Conservation (phyloP, 2,888 invertebrate species). For the Andrena bicolor region DNA sequence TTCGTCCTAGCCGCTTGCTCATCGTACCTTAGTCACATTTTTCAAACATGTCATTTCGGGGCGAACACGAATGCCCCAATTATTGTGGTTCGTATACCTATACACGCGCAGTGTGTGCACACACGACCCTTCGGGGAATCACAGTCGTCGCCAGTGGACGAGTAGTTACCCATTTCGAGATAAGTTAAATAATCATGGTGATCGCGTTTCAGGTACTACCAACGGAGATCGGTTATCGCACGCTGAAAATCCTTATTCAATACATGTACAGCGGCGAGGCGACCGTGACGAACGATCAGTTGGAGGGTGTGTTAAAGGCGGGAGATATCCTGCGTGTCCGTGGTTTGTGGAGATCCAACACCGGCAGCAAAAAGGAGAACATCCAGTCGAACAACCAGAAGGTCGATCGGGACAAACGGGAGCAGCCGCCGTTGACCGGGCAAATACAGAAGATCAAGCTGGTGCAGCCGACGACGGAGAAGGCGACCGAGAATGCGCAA, state of each 20-base stretch:
- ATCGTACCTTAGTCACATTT: slow-evolving; percentile 87
- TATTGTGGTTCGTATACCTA: slow-evolving; percentile 78
- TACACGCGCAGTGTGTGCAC: not conserved
- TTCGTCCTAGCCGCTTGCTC: slow-evolving; percentile 94
- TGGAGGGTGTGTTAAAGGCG: slow-evolving; percentile 92
- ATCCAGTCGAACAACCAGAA: slow-evolving; percentile 86
- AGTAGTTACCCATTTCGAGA: not conserved
- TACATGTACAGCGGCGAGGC: slow-evolving; percentile 95
- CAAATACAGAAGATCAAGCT: slow-evolving; percentile 83
- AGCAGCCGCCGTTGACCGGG: slow-evolving; percentile 77
- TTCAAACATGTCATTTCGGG: slow-evolving; percentile 85
- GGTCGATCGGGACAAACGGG: slow-evolving; percentile 85
- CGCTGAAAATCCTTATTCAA: slow-evolving; percentile 92
- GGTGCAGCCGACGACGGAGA: slow-evolving; percentile 79
- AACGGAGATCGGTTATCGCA: slow-evolving; percentile 92
- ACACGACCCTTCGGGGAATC: not conserved
- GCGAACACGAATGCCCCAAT: slow-evolving; percentile 84
- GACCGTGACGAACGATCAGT: slow-evolving; percentile 93
- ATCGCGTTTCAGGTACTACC: slow-evolving; percentile 87
- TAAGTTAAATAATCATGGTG: not conserved
- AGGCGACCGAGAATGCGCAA: slow-evolving; percentile 71
- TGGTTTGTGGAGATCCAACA: slow-evolving; percentile 89
- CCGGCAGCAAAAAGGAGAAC: slow-evolving; percentile 81
- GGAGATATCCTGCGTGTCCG: slow-evolving; percentile 93
- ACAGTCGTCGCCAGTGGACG: not conserved